phyloP scores from a whole-genome alignment of 2,888 invertebrate genomes.

The Nymphalis polychloros region DNA sequence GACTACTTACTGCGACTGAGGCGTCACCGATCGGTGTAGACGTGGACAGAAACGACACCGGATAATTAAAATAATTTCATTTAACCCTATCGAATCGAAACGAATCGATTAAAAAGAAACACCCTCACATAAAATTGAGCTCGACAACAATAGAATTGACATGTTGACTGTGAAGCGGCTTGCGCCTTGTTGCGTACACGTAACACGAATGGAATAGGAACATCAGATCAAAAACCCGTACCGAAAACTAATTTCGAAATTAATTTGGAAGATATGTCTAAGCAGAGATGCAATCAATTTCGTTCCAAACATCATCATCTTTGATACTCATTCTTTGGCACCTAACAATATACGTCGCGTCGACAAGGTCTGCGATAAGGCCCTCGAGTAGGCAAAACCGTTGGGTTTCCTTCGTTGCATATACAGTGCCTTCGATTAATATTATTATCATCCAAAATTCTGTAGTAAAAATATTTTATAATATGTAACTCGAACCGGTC shows the following conservation, averaged over 20 bases:
- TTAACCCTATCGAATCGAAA: slow-evolving; percentile 45
- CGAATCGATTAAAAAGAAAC: slow-evolving; percentile 66
- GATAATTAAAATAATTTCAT: slow-evolving; percentile 51
- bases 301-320: slow-evolving; percentile 71
- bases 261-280: slow-evolving; percentile 74
- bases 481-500: slow-evolving; percentile 46
- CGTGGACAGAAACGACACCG: slow-evolving; percentile 72
- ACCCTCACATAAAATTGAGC: slow-evolving; percentile 76
- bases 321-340: slow-evolving; percentile 82
- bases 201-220: slow-evolving; percentile 75
- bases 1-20: slow-evolving; percentile 61
- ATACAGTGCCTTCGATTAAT: slow-evolving; percentile 48
- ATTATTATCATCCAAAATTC: slow-evolving; percentile 37
- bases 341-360: slow-evolving; percentile 69
- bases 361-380: slow-evolving; percentile 47
- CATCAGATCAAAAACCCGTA: slow-evolving; percentile 81
- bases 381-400: slow-evolving; percentile 51
- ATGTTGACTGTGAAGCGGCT: slow-evolving; percentile 55
- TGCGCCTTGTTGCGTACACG: slow-evolving; percentile 64
- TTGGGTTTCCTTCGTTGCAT: slow-evolving; percentile 50
- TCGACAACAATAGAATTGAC: slow-evolving; percentile 79
- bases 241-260: slow-evolving; percentile 67
- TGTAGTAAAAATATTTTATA: slow-evolving; percentile 39
- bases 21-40: slow-evolving; percentile 57
- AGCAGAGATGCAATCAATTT: slow-evolving; percentile 66